Evolutionary conservation across 2,797 vertebrate genomes (phyloP).

Genomic region (Poliocrania exsul): DNA sequence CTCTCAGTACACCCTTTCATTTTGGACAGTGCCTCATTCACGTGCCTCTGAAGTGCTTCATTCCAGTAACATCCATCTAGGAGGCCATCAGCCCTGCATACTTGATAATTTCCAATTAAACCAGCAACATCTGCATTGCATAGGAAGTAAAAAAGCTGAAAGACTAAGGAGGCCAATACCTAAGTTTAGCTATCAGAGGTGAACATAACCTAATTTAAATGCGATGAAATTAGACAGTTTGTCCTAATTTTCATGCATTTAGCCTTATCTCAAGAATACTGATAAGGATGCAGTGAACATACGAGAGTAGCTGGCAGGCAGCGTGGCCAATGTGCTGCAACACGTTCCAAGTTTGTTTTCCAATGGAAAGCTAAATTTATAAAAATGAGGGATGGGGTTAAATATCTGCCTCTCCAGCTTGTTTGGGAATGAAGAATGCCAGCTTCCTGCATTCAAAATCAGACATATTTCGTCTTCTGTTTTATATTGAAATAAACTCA

Average conservation of each 20-base stretch:
- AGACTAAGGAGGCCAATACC: conserved; percentile 54
- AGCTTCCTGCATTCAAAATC: not conserved
- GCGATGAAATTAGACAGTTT: conserved; percentile 42
- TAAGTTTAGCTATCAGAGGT: conserved; percentile 51
- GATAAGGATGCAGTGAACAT: not conserved
- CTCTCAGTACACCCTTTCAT: conserved; percentile 30
- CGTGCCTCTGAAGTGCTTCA: conserved; percentile 30
- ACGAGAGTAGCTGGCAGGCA: not conserved
- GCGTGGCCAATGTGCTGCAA: not conserved
- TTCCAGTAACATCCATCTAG: not conserved
- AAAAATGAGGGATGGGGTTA: not conserved
- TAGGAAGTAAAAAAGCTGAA: not conserved
- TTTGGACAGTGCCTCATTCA: conserved; percentile 50
- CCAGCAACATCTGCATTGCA: not conserved
- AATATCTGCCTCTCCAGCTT: not conserved
- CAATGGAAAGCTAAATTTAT: not conserved
- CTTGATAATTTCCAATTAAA: conserved; percentile 32
- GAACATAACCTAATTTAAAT: conserved; percentile 53
- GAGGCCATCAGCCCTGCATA: not conserved
- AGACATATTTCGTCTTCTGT: not conserved
- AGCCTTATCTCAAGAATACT: conserved; percentile 18
- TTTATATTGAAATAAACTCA: not conserved
- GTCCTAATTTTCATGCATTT: conserved; percentile 49
- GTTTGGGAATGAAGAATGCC: not conserved
- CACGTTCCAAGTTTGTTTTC: not conserved